Base-by-base conservation (phyloP, 2,797 vertebrate genomes). In the Darevskia mixta region DNA sequence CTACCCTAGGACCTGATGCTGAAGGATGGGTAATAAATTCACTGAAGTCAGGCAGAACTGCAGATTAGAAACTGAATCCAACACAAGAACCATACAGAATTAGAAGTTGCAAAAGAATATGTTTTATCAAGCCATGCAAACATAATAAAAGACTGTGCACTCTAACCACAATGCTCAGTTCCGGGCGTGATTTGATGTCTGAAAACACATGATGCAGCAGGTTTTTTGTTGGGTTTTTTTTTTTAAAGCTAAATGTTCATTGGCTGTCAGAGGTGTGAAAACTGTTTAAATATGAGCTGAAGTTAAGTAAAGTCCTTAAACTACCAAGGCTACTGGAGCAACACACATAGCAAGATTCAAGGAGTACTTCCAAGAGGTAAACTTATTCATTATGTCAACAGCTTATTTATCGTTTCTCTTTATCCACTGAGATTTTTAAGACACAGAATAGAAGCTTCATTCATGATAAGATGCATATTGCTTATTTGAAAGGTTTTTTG, bases 241-340 rank as follows among this genome's bases (percentile, higher is more conserved):
- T 41, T 43, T 20, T 8, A 38, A 64, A 87, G 79, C 72, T 72
- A 73, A 92, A 90, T 85, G 38, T 67, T 92, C 93, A 96, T 95
- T 96, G 95, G 95, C 55, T 94, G 79, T 25, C 91, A 27, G 58
- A 87, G 83, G 72, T 82, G 79, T 80, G 3, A 1, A 90, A 87
- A 93, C 87, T 78, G 79, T 94, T 95, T 96, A 96, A 94, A 96
- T 86, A 91, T 89, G 91, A 82, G 85, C 87, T 69, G 76, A 35
- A 89, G 86, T 3, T 38, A 86, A 85, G 86, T 20, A 76, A 80
- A 87, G 66, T 93, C 85, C 32, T 82, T 83, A 92, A 72, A 83
- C 84, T 79, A 90, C 88, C 91, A 90, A 94, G 84, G 82, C 88
- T 93, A 85, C 87, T 86, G 89, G 88, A 92, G 71, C 85, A 88